These are phyloP conservation scores for Apis florea DNA, from an alignment of 1,140 invertebrate species.

Conservation along the genomic window DNA sequence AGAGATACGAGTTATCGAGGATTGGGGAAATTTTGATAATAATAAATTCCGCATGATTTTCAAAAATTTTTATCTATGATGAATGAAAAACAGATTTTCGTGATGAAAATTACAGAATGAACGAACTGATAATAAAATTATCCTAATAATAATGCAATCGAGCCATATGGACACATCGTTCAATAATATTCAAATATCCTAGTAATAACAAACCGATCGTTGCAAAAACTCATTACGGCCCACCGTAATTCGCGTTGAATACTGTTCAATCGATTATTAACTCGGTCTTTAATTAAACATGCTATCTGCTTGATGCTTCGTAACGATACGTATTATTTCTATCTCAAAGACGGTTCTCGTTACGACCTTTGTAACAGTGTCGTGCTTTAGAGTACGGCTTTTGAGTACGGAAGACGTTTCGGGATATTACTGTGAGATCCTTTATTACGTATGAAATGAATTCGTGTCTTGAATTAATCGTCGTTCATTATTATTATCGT, in stretches of 20 bases:
- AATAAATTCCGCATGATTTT: too few relatives aligned
- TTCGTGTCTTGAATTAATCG: neutral
- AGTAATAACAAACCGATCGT: constrained; percentile 26
- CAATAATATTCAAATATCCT: constrained; percentile 41
- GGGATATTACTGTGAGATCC: too few relatives aligned
- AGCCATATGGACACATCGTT: constrained; percentile 3
- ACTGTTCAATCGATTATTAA: constrained; percentile 48
- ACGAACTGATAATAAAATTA: neutral
- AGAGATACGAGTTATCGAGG: too few relatives aligned
- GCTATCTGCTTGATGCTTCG: constrained; percentile 7
- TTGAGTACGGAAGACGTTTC: neutral
- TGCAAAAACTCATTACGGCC: constrained; percentile 2
- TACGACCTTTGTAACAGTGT: too few relatives aligned
- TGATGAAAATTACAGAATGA: neutral
- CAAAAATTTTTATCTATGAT: too few relatives aligned
- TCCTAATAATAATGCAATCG: neutral
- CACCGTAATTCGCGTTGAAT: constrained; percentile 49
- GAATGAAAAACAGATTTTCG: too few relatives aligned
- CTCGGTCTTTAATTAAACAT: constrained; percentile 58
- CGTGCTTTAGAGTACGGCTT: neutral
- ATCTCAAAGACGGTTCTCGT: neutral
- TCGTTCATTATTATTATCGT: too few relatives aligned
- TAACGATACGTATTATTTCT: constrained; percentile 20
- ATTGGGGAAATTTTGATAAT: too few relatives aligned
- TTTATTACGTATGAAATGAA: neutral